A percentile compares a stretch with the other conserved stretches of the same genome.
phyloP scores from a whole-genome alignment of 64 coral and sea anemone species.

The Dendronephthya gigantea region DNA sequence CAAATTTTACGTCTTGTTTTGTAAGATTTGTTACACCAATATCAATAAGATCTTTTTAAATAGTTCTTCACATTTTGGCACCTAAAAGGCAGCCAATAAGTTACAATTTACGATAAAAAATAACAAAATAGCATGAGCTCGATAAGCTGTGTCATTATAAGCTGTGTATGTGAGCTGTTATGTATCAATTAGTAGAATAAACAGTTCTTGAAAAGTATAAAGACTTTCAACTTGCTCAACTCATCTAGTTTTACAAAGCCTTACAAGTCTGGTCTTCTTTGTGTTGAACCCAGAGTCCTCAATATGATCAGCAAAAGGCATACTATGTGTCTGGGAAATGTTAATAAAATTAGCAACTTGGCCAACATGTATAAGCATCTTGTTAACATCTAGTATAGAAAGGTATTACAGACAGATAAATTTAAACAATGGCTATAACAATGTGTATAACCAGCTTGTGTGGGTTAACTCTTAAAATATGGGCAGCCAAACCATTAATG shows the following conservation, averaged over 20 bases:
- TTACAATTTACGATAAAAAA: too few relatives aligned
- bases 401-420: background rate
- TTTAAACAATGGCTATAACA: too few relatives aligned
- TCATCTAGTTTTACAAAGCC: background rate
- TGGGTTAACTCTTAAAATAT: too few relatives aligned
- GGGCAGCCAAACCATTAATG: background rate
- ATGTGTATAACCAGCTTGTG: too few relatives aligned
- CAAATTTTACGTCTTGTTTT: too few relatives aligned
- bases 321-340: background rate
- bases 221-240: background rate
- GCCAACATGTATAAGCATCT: slow-evolving; percentile 4
- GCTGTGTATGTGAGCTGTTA: too few relatives aligned
- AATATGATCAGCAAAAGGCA: background rate
- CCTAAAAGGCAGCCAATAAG: too few relatives aligned
- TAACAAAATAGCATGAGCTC: too few relatives aligned
- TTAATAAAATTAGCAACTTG: slow-evolving; percentile 11
- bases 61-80: too few relatives aligned
- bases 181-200: background rate
- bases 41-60: too few relatives aligned
- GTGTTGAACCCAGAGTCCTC: background rate
- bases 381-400: slow-evolving; percentile 2
- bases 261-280: slow-evolving; percentile 26
- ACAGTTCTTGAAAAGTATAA: background rate
- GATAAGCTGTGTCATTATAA: too few relatives aligned
- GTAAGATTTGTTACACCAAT: too few relatives aligned